phyloP scores from a whole-genome alignment of 2,113 vertebrate species.

The Syrmaticus mikado region DNA sequence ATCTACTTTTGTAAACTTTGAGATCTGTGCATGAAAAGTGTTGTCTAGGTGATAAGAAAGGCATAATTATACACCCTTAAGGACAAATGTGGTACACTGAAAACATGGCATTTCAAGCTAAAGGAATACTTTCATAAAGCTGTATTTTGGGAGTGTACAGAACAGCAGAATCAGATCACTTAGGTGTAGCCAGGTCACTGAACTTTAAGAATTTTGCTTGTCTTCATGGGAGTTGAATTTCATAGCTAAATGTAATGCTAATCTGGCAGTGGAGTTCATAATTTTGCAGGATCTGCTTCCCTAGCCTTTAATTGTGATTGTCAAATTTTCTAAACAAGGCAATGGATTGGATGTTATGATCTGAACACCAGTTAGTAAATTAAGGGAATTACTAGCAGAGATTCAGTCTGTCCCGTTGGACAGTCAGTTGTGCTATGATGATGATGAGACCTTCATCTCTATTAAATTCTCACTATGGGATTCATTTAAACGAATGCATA shows the following conservation, averaged over 20 bases:
- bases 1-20: constrained; percentile 40
- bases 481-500: neutral
- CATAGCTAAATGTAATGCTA: neutral
- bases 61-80: constrained; percentile 18
- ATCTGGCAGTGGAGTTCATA: neutral
- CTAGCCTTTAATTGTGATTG: neutral
- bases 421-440: neutral
- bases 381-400: constrained; percentile 13
- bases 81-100: constrained; percentile 21
- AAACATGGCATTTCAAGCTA: neutral
- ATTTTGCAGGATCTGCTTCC: neutral
- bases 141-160: neutral
- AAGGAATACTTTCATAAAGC: constrained; percentile 18
- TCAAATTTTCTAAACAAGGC: constrained; percentile 17
- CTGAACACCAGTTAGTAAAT: constrained; percentile 14
- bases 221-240: neutral
- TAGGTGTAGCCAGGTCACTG: neutral
- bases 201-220: neutral
- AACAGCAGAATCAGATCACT: neutral
- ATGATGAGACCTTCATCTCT: neutral
- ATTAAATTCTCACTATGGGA: neutral
- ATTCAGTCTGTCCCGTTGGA: neutral
- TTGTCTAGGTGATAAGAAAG: constrained; percentile 39
- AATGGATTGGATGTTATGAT: neutral
- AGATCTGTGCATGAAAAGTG: neutral